Evolutionary conservation across 2,113 vertebrate species (phyloP), one percentile per base, ranked within the genome.

Genomic region (Circaetus cinerascens): DNA sequence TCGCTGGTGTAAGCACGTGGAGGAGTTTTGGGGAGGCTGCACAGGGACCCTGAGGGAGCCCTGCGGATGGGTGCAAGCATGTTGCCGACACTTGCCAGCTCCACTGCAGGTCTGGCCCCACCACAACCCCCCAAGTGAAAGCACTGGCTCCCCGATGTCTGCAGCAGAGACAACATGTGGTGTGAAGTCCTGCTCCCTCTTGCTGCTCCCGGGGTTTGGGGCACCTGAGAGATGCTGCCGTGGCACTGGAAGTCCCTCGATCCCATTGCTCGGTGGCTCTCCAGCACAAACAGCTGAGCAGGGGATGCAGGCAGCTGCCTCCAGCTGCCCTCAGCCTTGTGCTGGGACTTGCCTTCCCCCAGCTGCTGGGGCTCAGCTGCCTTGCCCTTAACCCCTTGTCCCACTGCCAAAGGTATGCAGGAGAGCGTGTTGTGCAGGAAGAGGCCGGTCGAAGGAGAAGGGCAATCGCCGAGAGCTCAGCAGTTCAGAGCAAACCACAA

Each of bases 401-500:
- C 51, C 1, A 6, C 80, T 91, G 94, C 87, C 36, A 27, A 0
- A 95, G 90, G 92, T 27, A 63, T 88, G 74, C 76, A 90, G 92
- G 88, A 86, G 75, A 95, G 62, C 20, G 6, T 85, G 87, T n/a
- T 87, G 90, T 40, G 85, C 88, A 77, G 96, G 96, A 95, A 88
- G 92, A n/a, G 95, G 88, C 88, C 1, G 2, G 43, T 13, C 2
- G 21, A 90, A 93, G 93, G 90, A 96, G 83, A 79, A 36, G 4
- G 36, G 34, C 85, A 55, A 26, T 78, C 3, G 0, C 71, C 1
- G 14, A 38, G 73, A 94, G 30, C 55, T 94, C 21, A 5, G 86
- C 63, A 78, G 84, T 7, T 68, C 90, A 50, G 71, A 86, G 8
- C 75, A 92, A 91, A 88, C 72, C 89, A 7, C 84, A 81, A 74